phyloP scores from a whole-genome alignment of 2,113 vertebrate species.

The Athene cunicularia region DNA sequence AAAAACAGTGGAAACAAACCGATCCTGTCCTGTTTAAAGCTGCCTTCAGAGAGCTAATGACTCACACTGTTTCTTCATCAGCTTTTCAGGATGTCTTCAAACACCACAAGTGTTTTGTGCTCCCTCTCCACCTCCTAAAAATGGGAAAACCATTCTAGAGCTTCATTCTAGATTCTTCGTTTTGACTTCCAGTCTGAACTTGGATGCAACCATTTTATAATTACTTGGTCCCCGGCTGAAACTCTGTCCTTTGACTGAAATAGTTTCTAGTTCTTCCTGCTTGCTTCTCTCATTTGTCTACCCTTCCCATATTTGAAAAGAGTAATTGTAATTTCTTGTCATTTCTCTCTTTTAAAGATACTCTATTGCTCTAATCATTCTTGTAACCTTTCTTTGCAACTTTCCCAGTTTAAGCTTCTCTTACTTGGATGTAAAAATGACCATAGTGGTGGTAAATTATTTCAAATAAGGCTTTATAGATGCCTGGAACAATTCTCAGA shows the following conservation, averaged over 20 bases:
- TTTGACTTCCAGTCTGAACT: not conserved
- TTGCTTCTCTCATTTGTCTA: not conserved
- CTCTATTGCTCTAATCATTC: not conserved
- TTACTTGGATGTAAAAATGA: not conserved
- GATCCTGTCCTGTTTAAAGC: not conserved
- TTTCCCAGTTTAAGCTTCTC: not conserved
- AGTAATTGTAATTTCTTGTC: not conserved
- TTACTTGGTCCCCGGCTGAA: not conserved
- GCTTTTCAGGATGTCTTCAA: not conserved
- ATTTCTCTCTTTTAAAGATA: not conserved
- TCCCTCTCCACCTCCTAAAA: not conserved
- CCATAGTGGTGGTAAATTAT: not conserved
- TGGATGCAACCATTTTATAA: not conserved
- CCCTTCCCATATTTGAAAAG: not conserved
- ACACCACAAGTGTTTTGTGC: not conserved
- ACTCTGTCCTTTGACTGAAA: not conserved
- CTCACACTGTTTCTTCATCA: not conserved
- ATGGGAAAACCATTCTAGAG: not conserved
- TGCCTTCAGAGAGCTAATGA: not conserved
- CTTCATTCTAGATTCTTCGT: not conserved
- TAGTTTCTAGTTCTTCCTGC: not conserved
- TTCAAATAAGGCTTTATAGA: not conserved
- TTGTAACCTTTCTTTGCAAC: not conserved
- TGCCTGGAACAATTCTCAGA: not conserved
- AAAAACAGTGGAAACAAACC: not conserved